Base-by-base conservation (phyloP, 2,888 invertebrate genomes). In the Nysson spinosus region DNA sequence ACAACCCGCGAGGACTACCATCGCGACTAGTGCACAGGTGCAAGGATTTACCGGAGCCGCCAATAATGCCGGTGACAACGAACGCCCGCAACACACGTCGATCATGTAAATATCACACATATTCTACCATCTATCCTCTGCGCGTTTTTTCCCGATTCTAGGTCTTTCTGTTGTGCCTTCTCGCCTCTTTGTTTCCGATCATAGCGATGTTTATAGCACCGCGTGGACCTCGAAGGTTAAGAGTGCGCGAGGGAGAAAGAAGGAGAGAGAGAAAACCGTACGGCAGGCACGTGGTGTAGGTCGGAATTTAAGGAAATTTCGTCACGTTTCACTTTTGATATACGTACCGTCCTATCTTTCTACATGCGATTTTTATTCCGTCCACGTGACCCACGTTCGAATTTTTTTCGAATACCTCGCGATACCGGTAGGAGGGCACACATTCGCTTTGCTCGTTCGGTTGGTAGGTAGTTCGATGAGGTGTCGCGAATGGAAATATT, bases 91-190 rank as follows among this genome's bases (percentile, higher is more conserved):
- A 54, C 85, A 85, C 73, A 85, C 85, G 67, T 85, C 85, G 74
- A 83, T 85, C 84, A 83, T 85, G 85, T 85, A 83, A 85, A 81
- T 85, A 82, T 68, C n/a, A n/a, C n/a, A n/a, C n/a, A n/a, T n/a
- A n/a, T n/a, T n/a, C n/a, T n/a, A n/a, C n/a, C n/a, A n/a, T n/a
- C n/a, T n/a, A n/a, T n/a, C n/a, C n/a, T n/a, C n/a, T n/a, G n/a
- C n/a, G n/a, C n/a, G n/a, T n/a, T n/a, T n/a, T n/a, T n/a, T n/a
- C n/a, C n/a, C n/a, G n/a, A n/a, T n/a, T n/a, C n/a, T n/a, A n/a
- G n/a, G n/a, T n/a, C 16, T 17, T 20, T 37, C 39, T 6, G 26
- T 3, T 24, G 26, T 3, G 4, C 14, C 37, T 20, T 17, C 16
- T 2, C 28, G 9, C 28, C 32, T 14, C 14, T 11, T 14, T 12